Base-by-base conservation (phyloP, 92 coral and sea anemone genomes). In the Ricordea florida region DNA sequence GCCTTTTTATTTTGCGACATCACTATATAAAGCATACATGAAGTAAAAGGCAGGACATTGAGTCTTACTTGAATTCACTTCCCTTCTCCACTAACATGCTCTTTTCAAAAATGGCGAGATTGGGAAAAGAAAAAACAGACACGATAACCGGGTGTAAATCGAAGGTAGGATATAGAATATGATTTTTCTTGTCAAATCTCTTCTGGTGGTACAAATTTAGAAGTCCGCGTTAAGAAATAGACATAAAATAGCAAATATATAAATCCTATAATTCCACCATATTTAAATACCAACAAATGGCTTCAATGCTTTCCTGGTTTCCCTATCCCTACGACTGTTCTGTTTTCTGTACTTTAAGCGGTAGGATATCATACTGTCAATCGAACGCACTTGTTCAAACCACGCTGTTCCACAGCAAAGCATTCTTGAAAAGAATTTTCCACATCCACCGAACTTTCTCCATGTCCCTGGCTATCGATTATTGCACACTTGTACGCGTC, bases 281-380 rank as follows among this genome's bases (percentile, higher is more conserved):
- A 66, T 43, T 30, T 66, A 57, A 66, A 66, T 32, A 66, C 73
- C 73, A 66, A 43, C 73, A 45, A 66, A 66, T 66, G 73, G 58
- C 41, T 11, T 41, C 73, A 66, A 23, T 44, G 38, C 36, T 66
- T 66, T 66, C 18, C 57, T 66, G 45, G 73, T 20, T 11, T 26
- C 41, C 58, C 6, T 7, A 3, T 55, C 73, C 25, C 57, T 57
- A 56, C 34, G 34, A 56, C 36, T 25, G 38, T 56, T 56, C 38
- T 56, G 27, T 56, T 56, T 28, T 66, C 73, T 22, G 72, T 21
- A 64, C 43, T 64, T 64, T 64, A 64, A 41, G 72, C 30, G 72
- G 72, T 62, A 17, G 52, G 51, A 62, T 62, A 62, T 62, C 48
- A 62, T 53, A 51, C 58, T 3, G 20, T 34, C 58, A 51, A n/a